phyloP scores from a whole-genome alignment of 2,113 vertebrate species.

The Thryonomys swinderianus region DNA sequence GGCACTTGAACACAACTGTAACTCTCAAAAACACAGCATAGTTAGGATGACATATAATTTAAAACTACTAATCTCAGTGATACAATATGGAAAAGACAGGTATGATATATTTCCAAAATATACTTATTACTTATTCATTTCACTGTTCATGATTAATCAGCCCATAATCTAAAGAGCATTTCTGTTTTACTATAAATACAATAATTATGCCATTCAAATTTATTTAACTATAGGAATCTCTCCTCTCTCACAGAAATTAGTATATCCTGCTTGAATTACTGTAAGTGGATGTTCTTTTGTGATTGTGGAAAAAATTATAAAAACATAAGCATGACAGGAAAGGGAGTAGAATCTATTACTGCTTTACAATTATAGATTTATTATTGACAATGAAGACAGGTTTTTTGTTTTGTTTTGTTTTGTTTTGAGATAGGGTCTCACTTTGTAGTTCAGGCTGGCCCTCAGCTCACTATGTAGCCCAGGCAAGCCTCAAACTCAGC shows the following conservation, averaged over 20 bases:
- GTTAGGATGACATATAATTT: background rate
- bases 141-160: conserved; percentile 31
- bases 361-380: conserved; percentile 48
- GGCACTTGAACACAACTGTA: background rate
- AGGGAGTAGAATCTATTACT: background rate
- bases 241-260: conserved; percentile 28
- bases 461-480: too few relatives aligned
- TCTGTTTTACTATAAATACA: conserved; percentile 45
- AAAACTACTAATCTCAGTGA: conserved; percentile 42
- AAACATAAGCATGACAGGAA: conserved; percentile 54
- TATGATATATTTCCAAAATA: background rate
- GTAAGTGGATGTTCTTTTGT: conserved; percentile 21
- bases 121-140: conserved; percentile 1
- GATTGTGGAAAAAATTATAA: conserved; percentile 61
- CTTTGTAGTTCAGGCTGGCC: too few relatives aligned
- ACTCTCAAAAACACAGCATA: background rate
- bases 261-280: conserved; percentile 45
- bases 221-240: conserved; percentile 11
- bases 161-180: conserved; percentile 47
- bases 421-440: too few relatives aligned
- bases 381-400: background rate
- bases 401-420: too few relatives aligned
- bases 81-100: background rate
- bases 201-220: conserved; percentile 51
- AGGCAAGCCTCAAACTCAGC: too few relatives aligned